Evolutionary conservation across 2,888 invertebrate species (phyloP).

Genomic region (Drepanosiphum platanoidis): DNA sequence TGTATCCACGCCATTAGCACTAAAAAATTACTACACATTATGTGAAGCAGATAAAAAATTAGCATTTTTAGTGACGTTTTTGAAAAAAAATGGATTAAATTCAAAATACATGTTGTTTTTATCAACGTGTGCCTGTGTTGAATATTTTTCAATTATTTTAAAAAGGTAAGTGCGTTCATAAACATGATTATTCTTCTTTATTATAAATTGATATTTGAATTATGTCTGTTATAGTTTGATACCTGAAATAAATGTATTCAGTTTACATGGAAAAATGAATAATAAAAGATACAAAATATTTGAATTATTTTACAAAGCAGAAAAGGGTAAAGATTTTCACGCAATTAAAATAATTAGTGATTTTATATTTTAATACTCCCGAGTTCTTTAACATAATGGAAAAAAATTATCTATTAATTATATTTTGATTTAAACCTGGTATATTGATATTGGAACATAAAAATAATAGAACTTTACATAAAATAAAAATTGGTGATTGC

Average conservation of each 20-base stretch:
- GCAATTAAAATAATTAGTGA: too few relatives aligned
- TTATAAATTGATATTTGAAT: slow-evolving; percentile 48
- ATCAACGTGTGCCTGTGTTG: slow-evolving; percentile 95
- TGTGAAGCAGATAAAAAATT: slow-evolving; percentile 85
- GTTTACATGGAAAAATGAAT: slow-evolving; percentile 97
- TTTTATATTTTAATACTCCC: too few relatives aligned
- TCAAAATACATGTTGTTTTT: slow-evolving; percentile 87
- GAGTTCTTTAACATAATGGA: too few relatives aligned
- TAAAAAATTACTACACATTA: slow-evolving; percentile 80
- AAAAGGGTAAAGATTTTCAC: slow-evolving; percentile 70
- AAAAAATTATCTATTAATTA: too few relatives aligned
- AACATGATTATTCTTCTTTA: background rate
- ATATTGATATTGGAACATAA: too few relatives aligned
- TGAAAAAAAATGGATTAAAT: slow-evolving; percentile 71
- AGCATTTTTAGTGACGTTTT: slow-evolving; percentile 80
- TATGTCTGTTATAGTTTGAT: slow-evolving; percentile 67
- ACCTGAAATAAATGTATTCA: slow-evolving; percentile 71
- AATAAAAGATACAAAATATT: slow-evolving; percentile 83
- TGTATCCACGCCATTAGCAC: slow-evolving; percentile 68
- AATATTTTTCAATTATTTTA: slow-evolving; percentile 76
- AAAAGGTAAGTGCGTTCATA: slow-evolving; percentile 66
- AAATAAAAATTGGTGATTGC: too few relatives aligned
- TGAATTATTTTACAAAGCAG: slow-evolving; percentile 79
- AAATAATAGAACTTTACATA: too few relatives aligned
- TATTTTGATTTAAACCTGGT: too few relatives aligned